A percentile compares a stretch with the other conserved stretches of the same genome.
These are phyloP conservation scores for Merluccius polli DNA, from an alignment of 2,797 vertebrate species.

Conservation along the genomic window DNA sequence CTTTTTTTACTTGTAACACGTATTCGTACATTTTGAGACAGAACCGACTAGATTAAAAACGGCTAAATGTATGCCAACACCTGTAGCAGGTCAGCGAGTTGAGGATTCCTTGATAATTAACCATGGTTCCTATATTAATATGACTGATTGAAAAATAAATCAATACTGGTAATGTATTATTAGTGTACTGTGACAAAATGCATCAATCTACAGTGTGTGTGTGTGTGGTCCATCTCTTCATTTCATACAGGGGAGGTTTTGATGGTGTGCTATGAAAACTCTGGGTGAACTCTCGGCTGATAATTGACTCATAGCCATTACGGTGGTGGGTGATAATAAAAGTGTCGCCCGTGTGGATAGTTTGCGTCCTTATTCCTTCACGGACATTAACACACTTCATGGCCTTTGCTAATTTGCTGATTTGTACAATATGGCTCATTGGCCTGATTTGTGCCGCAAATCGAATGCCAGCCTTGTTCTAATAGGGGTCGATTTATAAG, in stretches of 20 bases:
- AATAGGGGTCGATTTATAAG: slow-evolving; percentile 72
- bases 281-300: slow-evolving; percentile 73
- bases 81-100: slow-evolving; percentile 74
- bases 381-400: slow-evolving; percentile 81
- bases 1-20: slow-evolving; percentile 34
- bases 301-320: slow-evolving; percentile 78
- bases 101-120: slow-evolving; percentile 25
- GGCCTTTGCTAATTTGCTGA: slow-evolving; percentile 79
- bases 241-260: slow-evolving; percentile 57
- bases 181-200: slow-evolving; percentile 74
- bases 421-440: slow-evolving; percentile 81
- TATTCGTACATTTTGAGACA: neutral
- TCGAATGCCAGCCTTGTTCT: slow-evolving; percentile 74
- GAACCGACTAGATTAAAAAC: neutral
- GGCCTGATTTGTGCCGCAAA: slow-evolving; percentile 76
- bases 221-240: slow-evolving; percentile 53
- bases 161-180: slow-evolving; percentile 74
- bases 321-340: slow-evolving; percentile 75
- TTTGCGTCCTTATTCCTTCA: slow-evolving; percentile 74
- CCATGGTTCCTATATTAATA: slow-evolving; percentile 77
- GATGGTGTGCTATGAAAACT: slow-evolving; percentile 65
- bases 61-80: slow-evolving; percentile 69
- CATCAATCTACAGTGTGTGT: slow-evolving; percentile 51
- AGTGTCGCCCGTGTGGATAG: slow-evolving; percentile 71
- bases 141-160: slow-evolving; percentile 69